These are phyloP conservation scores for Abramis brama DNA, from an alignment of 2,113 vertebrate genomes.

Conservation along the genomic window DNA sequence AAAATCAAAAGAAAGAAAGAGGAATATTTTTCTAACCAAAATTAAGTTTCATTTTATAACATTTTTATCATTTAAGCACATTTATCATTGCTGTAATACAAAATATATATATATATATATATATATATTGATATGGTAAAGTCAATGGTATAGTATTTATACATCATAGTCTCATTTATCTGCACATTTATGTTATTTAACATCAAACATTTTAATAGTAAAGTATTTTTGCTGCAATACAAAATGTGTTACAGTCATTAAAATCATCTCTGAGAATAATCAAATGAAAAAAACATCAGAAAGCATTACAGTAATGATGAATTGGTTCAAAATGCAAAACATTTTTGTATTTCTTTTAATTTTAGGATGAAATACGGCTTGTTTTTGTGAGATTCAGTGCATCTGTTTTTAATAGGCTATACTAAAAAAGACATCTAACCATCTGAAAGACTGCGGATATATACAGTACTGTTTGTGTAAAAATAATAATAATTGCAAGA, in stretches of 20 bases:
- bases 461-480: background rate
- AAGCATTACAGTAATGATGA: background rate
- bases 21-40: background rate
- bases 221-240: background rate
- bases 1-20: background rate
- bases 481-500: conserved; percentile 26
- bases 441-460: background rate
- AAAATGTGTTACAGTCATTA: background rate
- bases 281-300: background rate
- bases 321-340: background rate
- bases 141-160: background rate
- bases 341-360: background rate
- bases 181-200: background rate
- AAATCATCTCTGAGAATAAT: background rate
- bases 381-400: background rate
- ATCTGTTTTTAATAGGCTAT: conserved; percentile 12
- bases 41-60: background rate
- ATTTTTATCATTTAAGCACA: background rate
- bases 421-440: conserved; percentile 5
- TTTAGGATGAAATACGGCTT: background rate
- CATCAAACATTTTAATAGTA: background rate
- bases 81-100: background rate
- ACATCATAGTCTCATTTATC: background rate
- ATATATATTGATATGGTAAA: background rate
- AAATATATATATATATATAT: too few relatives aligned